Evolutionary conservation across 2,797 vertebrate genomes (phyloP).

Genomic region (Aulostomus chinensis): DNA sequence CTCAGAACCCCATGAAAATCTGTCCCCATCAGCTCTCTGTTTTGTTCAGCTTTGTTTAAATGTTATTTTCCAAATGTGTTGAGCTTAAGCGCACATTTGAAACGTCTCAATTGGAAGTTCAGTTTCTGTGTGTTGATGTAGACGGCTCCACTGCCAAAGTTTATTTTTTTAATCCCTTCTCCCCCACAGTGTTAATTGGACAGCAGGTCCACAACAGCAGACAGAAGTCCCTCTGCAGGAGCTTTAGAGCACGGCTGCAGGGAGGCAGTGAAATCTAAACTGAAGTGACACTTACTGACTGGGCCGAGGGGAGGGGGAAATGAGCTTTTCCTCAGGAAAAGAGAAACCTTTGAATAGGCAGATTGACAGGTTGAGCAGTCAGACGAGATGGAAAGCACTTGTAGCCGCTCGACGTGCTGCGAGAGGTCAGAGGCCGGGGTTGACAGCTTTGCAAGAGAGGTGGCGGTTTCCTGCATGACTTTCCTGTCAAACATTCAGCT

Average conservation of each 20-base stretch:
- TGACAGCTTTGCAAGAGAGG: slow-evolving; percentile 42
- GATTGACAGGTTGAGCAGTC: slow-evolving; percentile 77
- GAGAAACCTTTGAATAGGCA: slow-evolving; percentile 72
- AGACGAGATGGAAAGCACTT: slow-evolving; percentile 75
- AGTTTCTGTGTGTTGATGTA: no score
- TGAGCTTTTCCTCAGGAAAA: slow-evolving; percentile 66
- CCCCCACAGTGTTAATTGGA: slow-evolving; percentile 70
- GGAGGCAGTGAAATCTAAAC: slow-evolving; percentile 73
- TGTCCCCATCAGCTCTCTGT: slow-evolving; percentile 7
- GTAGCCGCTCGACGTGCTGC: slow-evolving; percentile 53
- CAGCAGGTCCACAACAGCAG: slow-evolving; percentile 49
- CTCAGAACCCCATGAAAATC: slow-evolving; percentile 13
- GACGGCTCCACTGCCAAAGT: slow-evolving; percentile 11
- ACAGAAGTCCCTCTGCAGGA: slow-evolving; percentile 55
- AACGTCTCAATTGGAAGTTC: no score
- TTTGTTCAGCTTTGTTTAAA: slow-evolving; percentile 3
- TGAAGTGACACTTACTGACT: slow-evolving; percentile 78
- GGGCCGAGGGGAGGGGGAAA: slow-evolving; percentile 65
- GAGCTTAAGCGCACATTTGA: no score
- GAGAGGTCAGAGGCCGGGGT: slow-evolving; percentile 61
- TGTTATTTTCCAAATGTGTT: slow-evolving; percentile 1
- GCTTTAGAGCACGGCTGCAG: slow-evolving; percentile 51
- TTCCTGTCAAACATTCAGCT: slow-evolving; percentile 69
- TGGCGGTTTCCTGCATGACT: slow-evolving; percentile 53
- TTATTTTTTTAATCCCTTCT: slow-evolving; percentile 52